Base-by-base conservation (phyloP, 2,113 vertebrate genomes). In the Microtus oregoni region DNA sequence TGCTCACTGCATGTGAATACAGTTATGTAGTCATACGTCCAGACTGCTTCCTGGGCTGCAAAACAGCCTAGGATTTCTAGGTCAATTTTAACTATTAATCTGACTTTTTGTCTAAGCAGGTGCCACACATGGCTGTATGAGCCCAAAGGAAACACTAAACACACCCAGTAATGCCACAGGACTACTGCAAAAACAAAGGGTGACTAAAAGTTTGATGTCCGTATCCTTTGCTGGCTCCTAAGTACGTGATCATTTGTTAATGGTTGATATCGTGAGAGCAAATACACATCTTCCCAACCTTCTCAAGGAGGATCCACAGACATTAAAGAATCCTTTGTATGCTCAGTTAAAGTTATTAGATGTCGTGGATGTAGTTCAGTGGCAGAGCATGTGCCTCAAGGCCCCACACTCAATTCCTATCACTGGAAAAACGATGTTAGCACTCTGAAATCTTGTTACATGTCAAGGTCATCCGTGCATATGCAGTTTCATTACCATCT, bases 71-170 rank as follows among this genome's bases (percentile, higher is more conserved):
- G 35, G 13, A 12, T 55, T 79, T 35, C 63, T 12, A 13, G 72
- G 26, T 24, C 61, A 24, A 72, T 47, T 82, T 75, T 89, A 32
- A 52, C 77, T 52, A 32, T 47, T 52, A 35, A 52, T 35, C 32
- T 70, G 32, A 70, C 67, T 70, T 70, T 70, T 14, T 70, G 14
- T 28, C 32, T 17, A 95, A 90, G 55, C 26, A 50, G 30, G 24
- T 63, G 95, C 89, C 95, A 38, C 15, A 89, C 19, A 44, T 65
- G 65, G 67, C 65, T 72, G 76, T 9, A 30, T 79, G 89, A 96
- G 78, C 70, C 55, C 85, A 47, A 93, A 95, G 75, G 67, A 93
- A 78, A 89, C 79, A 79, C 83, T 22, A 86, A 41, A 91, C 41
- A 47, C 72, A 55, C 7, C 70, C 35, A 78, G 11, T 79, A 22